Conservation (phyloP, 2,797 vertebrate species). For the Rhyacichthys aspro region DNA sequence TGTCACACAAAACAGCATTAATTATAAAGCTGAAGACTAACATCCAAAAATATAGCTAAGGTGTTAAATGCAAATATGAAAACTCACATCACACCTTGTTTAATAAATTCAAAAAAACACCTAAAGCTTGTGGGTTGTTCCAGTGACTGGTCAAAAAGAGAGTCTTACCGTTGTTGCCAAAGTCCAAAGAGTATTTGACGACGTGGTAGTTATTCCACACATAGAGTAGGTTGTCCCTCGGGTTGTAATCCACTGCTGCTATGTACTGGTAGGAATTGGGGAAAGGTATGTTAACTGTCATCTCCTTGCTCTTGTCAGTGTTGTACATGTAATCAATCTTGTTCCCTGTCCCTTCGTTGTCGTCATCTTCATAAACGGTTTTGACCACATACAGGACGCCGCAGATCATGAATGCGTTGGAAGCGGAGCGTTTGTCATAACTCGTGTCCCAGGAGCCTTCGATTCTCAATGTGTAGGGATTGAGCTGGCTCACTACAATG, state of each 20-base stretch:
- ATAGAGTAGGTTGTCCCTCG: conserved; percentile 95
- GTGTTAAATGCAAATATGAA: conserved; percentile 28
- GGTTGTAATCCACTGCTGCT: conserved; percentile 99
- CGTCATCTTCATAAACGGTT: conserved; percentile 96
- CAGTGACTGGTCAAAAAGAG: neutral
- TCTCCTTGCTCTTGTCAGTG: conserved; percentile 94
- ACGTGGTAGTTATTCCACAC: conserved; percentile 99
- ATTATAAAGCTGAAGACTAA: conserved; percentile 44
- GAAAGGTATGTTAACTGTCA: conserved; percentile 90
- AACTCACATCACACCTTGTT: conserved; percentile 22
- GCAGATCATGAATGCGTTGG: conserved; percentile 86
- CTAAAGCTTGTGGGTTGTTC: neutral
- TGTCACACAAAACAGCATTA: conserved; percentile 41
- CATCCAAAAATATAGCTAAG: conserved; percentile 24
- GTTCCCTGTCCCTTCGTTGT: conserved; percentile 97
- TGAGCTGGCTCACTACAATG: conserved; percentile 84
- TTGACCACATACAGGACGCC: conserved; percentile 90
- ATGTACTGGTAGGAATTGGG: conserved; percentile 99
- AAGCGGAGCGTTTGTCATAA: conserved; percentile 83
- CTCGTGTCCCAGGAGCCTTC: conserved; percentile 84
- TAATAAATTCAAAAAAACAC: conserved; percentile 7
- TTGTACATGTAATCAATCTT: conserved; percentile 99
- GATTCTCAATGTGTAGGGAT: conserved; percentile 83
- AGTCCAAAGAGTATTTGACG: conserved; percentile 97
- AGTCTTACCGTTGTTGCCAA: conserved; percentile 91